Evolutionary conservation across 2,113 vertebrate genomes (phyloP).

Genomic region (Serilophus lunatus): DNA sequence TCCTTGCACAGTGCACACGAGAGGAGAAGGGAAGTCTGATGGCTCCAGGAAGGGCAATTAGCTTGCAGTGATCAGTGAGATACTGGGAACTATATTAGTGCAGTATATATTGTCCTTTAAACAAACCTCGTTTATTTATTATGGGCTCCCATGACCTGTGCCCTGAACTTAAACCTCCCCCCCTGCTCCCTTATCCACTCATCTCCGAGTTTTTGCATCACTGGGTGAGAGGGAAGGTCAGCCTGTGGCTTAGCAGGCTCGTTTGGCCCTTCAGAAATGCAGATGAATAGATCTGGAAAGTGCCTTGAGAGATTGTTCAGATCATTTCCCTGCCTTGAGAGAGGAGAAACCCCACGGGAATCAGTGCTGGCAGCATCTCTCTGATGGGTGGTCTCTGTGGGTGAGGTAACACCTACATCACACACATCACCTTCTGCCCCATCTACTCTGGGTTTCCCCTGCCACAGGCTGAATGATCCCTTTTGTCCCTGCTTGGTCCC

Average conservation of each 20-base stretch:
- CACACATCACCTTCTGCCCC: background rate
- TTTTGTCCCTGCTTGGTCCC: background rate
- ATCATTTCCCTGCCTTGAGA: background rate
- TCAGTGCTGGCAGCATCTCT: background rate
- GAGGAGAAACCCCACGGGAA: background rate
- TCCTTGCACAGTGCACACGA: background rate
- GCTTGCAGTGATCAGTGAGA: background rate
- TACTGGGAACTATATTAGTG: background rate
- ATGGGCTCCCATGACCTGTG: conserved; percentile 31
- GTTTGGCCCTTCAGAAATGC: background rate
- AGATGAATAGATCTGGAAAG: background rate
- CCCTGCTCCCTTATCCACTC: background rate
- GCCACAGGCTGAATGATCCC: background rate
- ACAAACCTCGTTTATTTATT: background rate
- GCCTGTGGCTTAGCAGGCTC: background rate
- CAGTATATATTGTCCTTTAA: background rate
- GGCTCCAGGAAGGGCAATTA: background rate
- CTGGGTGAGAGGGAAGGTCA: background rate
- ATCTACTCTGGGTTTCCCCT: background rate
- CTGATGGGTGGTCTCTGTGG: background rate
- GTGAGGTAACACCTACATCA: accelerated
- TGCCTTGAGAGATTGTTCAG: background rate
- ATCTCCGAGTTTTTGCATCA: background rate
- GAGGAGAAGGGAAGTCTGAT: background rate
- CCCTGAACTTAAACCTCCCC: background rate